phyloP scores from a whole-genome alignment of 2,888 invertebrate genomes.

The Drosophila ezoana region DNA sequence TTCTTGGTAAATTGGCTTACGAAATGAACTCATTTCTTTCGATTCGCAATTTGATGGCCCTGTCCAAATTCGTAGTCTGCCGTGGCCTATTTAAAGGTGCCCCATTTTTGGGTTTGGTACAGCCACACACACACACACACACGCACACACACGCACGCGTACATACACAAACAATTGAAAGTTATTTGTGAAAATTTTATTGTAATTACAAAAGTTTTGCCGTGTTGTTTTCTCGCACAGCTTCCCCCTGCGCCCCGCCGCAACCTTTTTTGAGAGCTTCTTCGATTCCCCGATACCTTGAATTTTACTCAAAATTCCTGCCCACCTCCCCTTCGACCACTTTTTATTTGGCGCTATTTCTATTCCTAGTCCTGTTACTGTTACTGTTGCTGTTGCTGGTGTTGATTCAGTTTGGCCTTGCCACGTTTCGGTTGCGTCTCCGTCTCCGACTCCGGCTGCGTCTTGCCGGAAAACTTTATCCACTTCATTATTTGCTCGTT shows the following conservation, averaged over 20 bases:
- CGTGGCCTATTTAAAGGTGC: constrained; percentile 42
- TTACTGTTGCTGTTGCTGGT: constrained; percentile 25
- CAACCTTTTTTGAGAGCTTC: constrained; percentile 27
- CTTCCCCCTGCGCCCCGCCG: constrained; percentile 1
- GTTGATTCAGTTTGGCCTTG: constrained; percentile 39
- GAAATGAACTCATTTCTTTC: constrained; percentile 60
- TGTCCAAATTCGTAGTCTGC: constrained; percentile 8
- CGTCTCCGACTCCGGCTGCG: constrained; percentile 3
- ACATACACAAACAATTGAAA: constrained; percentile 67
- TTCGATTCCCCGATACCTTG: constrained; percentile 64
- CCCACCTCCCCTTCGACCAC: background rate
- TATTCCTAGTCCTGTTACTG: constrained; percentile 48
- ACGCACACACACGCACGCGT: constrained; percentile 13
- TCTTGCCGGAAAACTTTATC: constrained; percentile 69
- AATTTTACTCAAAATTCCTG: constrained; percentile 70
- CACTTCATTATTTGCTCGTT: constrained; percentile 79
- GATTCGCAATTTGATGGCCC: constrained; percentile 37
- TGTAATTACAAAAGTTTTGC: constrained; percentile 78
- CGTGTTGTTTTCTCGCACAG: constrained; percentile 57
- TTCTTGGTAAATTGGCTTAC: constrained; percentile 8
- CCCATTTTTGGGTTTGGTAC: constrained; percentile 9
- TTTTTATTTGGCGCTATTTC: constrained; percentile 32
- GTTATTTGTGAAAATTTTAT: constrained; percentile 80
- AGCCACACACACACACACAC: constrained; percentile 1
- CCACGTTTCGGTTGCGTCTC: constrained; percentile 22